Conservation (phyloP, 2,113 vertebrate species). For the Genyomyrus donnyi region DNA sequence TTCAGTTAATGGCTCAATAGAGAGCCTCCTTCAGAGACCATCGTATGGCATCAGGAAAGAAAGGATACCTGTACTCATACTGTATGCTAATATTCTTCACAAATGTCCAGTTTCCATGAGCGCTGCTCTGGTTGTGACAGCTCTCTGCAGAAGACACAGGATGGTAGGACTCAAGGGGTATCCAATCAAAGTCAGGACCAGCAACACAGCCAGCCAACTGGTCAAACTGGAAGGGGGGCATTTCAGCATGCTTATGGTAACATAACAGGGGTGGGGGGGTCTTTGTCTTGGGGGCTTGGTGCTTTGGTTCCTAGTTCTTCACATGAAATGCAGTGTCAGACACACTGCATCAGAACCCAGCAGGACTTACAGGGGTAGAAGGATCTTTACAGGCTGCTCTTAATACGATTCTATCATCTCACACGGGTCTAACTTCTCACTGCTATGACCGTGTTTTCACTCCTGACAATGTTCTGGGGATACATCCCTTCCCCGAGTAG, state of each 20-base stretch:
- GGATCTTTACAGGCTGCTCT: neutral
- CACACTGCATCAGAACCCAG: neutral
- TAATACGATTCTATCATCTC: neutral
- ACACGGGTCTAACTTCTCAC: neutral
- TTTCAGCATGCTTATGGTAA: neutral
- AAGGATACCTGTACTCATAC: neutral
- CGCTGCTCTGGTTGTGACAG: neutral
- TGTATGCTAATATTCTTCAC: constrained; percentile 31
- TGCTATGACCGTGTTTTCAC: neutral
- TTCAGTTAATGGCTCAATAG: neutral
- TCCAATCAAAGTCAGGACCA: neutral
- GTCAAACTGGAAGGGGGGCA: neutral
- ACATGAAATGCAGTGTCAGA: neutral
- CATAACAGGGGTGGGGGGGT: neutral
- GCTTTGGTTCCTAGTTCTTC: neutral
- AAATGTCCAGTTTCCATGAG: constrained; percentile 39
- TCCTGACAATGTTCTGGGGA: neutral
- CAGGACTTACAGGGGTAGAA: neutral
- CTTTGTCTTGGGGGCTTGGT: neutral
- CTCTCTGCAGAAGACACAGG: neutral
- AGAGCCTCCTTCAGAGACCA: neutral
- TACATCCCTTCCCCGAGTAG: neutral
- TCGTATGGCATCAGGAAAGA: neutral
- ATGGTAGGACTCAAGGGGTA: neutral
- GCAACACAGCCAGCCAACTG: neutral